A percentile compares a stretch with the other conserved stretches of the same genome.
Conservation (phyloP, 2,888 invertebrate genomes). For the Synergus itoensis region DNA sequence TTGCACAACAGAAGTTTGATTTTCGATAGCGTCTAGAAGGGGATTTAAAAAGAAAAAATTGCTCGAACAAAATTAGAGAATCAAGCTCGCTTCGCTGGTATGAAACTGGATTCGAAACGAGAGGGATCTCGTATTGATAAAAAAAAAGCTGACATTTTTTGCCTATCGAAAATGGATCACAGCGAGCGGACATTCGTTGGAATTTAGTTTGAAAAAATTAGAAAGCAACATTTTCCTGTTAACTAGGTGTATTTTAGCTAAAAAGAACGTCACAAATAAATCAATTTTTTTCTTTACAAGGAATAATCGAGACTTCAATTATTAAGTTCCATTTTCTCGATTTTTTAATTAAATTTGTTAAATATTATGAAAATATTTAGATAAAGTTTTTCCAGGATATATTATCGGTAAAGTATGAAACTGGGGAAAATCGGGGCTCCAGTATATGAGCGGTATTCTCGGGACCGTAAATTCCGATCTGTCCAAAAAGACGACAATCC, state of each 20-base stretch:
- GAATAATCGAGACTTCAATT: not conserved
- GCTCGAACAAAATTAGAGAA: not conserved
- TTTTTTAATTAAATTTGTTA: not conserved
- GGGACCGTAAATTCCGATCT: constrained; percentile 6
- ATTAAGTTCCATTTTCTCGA: too few species aligned
- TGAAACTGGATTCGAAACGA: not conserved
- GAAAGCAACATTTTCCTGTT: not conserved
- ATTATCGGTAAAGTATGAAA: not conserved
- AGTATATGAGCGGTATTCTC: constrained; percentile 11
- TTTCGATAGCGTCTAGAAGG: not conserved
- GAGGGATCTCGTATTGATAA: not conserved
- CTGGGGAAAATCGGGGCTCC: not conserved
- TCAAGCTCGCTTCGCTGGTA: not conserved
- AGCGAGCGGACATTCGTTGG: not conserved
- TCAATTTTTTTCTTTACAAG: not conserved
- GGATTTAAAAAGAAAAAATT: not conserved
- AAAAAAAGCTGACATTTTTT: not conserved
- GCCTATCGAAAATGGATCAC: too few species aligned
- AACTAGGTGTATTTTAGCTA: not conserved
- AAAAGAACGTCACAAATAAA: not conserved
- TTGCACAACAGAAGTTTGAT: not conserved
- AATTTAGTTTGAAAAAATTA: constrained; percentile 3
- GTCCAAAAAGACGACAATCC: constrained; percentile 23
- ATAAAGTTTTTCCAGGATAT: not conserved
- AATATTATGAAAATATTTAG: not conserved